Base-by-base conservation (phyloP, 2,888 invertebrate species). In the Tipula vernalis region DNA sequence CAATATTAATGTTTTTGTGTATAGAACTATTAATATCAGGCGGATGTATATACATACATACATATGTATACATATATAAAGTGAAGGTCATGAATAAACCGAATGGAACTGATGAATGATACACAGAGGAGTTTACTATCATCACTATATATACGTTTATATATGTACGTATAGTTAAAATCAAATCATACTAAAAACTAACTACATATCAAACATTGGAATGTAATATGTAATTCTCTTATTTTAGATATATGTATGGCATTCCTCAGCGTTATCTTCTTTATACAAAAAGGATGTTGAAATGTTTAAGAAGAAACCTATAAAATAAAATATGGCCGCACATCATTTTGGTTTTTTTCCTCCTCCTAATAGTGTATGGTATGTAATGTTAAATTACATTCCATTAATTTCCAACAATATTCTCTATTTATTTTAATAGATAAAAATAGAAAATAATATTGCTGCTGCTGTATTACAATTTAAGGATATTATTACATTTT, bases 321-420 rank as follows among this genome's bases (percentile, higher is more conserved):
- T 71, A 71, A 71, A 28, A 71, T 71, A 71, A 71, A 71, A 71
- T 71, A 71, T 71, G 71, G 71, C 71, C 71, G 71, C 28, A 71
- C 71, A 71, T 12, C 71, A 71, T 71, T 71, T 12, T 10, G 12
- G 71, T 71, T 71, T 39, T 28, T 28, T 71, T 18, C 28, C 71
- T 71, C 28, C 71, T 71, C 10, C 28, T 71, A 71, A 71, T 28
- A 28, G 6, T 39, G 12, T 57, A 71, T 71, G 71, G 71, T 28
- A 71, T 28, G 28, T 71, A 71, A 71, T 71, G 71, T 71, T 71
- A 71, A 71, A 71, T 71, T 71, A 71, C 71, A 71, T 71, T 71
- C 71, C 71, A 71, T 71, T 71, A 71, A 71, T 71, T 71, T 71
- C 71, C 71, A 71, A 71, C 71, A 71, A 71, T 71, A 71, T 71